Percentiles rank a stretch among this genome's conserved stretches.
Evolutionary conservation across 2,113 vertebrate genomes (phyloP).

Genomic region (Eonycteris spelaea): DNA sequence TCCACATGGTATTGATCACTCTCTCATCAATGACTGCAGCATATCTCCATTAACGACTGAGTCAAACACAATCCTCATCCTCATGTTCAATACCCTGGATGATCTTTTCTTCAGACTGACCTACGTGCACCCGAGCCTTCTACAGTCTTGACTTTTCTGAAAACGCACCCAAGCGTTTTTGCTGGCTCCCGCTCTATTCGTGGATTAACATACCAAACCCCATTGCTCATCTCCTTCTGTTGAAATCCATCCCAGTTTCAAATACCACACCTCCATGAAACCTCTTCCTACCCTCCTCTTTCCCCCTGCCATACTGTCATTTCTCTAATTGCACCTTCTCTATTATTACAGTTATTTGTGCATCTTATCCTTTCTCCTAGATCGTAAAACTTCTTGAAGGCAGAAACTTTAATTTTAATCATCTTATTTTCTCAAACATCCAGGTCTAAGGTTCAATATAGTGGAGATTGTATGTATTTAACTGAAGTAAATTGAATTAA

Average conservation of each 20-base stretch:
- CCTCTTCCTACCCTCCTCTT: fast-evolving
- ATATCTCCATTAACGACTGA: not conserved
- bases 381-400: not conserved
- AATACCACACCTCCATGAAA: not conserved
- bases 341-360: not conserved
- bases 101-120: not conserved
- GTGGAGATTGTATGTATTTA: not conserved
- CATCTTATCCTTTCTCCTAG: not conserved
- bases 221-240: not conserved
- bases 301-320: fast-evolving
- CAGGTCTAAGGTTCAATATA: not conserved
- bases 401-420: not conserved
- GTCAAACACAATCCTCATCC: not conserved
- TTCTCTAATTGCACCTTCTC: no score
- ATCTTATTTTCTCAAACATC: not conserved
- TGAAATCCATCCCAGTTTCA: not conserved
- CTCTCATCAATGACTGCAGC: not conserved
- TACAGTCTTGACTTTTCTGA: not conserved
- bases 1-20: no score
- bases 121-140: not conserved
- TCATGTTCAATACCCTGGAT: not conserved
- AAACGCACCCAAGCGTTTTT: not conserved
- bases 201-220: not conserved
- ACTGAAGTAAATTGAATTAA: not conserved
- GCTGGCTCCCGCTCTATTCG: not conserved